Evolutionary conservation across 2,797 vertebrate genomes (phyloP).

Genomic region (Eutrigla gurnardus): DNA sequence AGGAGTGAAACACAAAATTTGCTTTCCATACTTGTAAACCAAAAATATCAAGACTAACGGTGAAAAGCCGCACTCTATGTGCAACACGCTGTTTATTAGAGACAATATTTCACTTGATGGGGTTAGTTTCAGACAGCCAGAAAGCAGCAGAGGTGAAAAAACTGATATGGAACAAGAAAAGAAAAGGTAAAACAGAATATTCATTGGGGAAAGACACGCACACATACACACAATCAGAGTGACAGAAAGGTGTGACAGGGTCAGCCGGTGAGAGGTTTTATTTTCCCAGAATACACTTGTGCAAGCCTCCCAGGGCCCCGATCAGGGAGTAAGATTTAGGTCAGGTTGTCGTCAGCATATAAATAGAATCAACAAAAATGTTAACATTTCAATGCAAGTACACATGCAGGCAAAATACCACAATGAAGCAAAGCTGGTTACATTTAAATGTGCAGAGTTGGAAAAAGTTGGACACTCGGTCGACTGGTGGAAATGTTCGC

Average conservation of each 20-base stretch:
- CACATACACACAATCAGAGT: slow-evolving; percentile 18
- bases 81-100: slow-evolving; percentile 4
- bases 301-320: slow-evolving; percentile 42
- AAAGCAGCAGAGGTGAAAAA: not conserved
- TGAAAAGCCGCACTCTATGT: not conserved
- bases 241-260: slow-evolving; percentile 59
- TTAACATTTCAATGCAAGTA: slow-evolving; percentile 36
- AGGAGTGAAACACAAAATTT: too few species aligned
- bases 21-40: not conserved
- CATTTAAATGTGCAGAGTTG: slow-evolving; percentile 27
- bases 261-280: slow-evolving; percentile 55
- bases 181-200: slow-evolving; percentile 14
- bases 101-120: not conserved
- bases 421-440: not conserved
- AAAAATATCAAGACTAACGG: not conserved
- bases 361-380: slow-evolving; percentile 65
- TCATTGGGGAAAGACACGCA: slow-evolving; percentile 10
- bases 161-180: not conserved
- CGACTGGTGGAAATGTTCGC: slow-evolving; percentile 14
- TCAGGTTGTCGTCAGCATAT: slow-evolving; percentile 55
- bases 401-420: not conserved
- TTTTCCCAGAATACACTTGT: slow-evolving; percentile 57
- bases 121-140: not conserved
- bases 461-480: not conserved
- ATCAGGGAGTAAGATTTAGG: slow-evolving; percentile 58